Evolutionary conservation across 2,888 invertebrate genomes (phyloP).

Genomic region (Entomobrya multifasciata): DNA sequence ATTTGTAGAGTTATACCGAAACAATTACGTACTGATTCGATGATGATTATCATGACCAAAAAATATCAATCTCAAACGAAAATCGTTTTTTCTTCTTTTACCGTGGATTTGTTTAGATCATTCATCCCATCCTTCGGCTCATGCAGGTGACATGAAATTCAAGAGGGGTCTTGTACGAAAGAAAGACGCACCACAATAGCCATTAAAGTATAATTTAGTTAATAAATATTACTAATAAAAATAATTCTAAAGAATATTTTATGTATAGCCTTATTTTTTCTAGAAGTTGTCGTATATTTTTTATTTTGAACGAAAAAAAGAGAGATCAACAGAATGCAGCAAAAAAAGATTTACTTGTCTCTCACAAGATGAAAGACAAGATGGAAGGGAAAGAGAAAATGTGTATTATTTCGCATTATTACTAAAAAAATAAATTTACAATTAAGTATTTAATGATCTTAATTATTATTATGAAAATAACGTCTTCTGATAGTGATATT

Average conservation of each 20-base stretch:
- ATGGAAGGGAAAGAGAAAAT: not conserved
- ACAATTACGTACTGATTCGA: too few species aligned
- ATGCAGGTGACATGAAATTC: constrained; percentile 67
- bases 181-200: constrained; percentile 49
- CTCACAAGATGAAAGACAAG: not conserved
- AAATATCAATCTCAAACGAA: not conserved
- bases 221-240: not conserved
- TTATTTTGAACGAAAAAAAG: not conserved
- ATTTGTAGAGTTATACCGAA: not conserved
- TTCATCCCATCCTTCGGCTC: constrained; percentile 48
- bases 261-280: constrained; percentile 11
- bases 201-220: not conserved
- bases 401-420: constrained; percentile 19
- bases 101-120: constrained; percentile 41
- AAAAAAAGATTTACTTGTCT: not conserved
- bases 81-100: constrained; percentile 28
- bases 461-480: not conserved
- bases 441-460: not conserved
- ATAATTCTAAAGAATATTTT: not conserved
- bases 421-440: not conserved
- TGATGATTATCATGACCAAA: not conserved
- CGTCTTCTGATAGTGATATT: constrained; percentile 37
- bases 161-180: constrained; percentile 46
- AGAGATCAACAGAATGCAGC: not conserved
- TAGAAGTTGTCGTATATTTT: not conserved